Evolutionary conservation across 1,140 invertebrate genomes (phyloP), one percentile per base, ranked within the genome.

Genomic region (Portunus trituberculatus): DNA sequence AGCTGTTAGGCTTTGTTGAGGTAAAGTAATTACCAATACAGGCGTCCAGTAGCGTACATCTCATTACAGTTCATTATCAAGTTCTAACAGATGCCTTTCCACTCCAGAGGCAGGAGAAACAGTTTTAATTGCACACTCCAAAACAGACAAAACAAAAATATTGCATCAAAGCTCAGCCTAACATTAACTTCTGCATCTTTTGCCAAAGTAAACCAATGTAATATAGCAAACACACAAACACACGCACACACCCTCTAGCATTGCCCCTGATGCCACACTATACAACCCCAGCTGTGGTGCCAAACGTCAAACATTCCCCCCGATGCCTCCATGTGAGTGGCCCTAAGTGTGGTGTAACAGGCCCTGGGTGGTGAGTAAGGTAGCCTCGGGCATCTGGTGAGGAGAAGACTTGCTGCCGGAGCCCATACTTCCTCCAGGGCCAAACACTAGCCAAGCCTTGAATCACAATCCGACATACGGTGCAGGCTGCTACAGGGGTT

Each of bases 361-460:
- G 91, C 83, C 83, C 92, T 82, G 88, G 52, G 91, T 94, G 92
- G 39, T 91, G 83, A 92, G 82, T 88, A 91, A 83, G 87, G 92
- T 91, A 48, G 93, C 89, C 91, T 83, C 82, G 88, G 83, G 91
- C 94, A 82, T 94, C 92, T 91, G 93, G 94, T 28, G 92, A 86
- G 52, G 94, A 93, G 82, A 67, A 86, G 88, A 86, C 93, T 67
- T 93, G 92, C 90, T 94, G 95, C 91, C 88, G 95, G 89, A 94
- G 94, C 89, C 92, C 83, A 94, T 28, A 96, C 88, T 95, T 94
- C 91, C 94, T 95, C 94, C 95, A 96, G 95, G 95, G 95, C 95
- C 93, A 96, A 96, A 96, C 95, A 96, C 95, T 96, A 96, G 95
- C 91, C 95, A 96, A 96, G 93, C 95, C 94, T 95, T 96, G 95